Evolutionary conservation across 2,797 vertebrate genomes (phyloP), one percentile per base, ranked within the genome.

Genomic region (Forpus xanthops): DNA sequence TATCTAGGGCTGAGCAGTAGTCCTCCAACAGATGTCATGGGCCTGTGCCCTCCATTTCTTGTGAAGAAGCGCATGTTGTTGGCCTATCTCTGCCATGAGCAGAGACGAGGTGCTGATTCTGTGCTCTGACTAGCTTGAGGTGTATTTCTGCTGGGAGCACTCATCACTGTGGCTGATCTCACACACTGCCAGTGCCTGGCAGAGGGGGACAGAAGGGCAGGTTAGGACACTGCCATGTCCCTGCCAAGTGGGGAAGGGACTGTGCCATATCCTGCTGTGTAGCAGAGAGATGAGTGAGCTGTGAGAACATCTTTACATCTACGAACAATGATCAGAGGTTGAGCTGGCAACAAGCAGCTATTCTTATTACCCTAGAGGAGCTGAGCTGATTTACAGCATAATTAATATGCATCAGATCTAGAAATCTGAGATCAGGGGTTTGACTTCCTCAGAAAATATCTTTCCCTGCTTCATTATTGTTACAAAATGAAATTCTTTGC

Each of bases 331-430:
- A 75, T 78, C 74, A 91, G 91, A 85, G 62, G 77, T 74, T 93
- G 95, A 92, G 90, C 85, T 94, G 83, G 89, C 95, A 90, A 72
- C 58, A 42, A 78, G 77, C 58, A 90, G 78, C 73, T 76, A 74
- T 90, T 91, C 84, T 92, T 53, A 56, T 68, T 84, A 67, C 78
- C 89, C 50, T 4, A 6, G 72, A 93, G 81, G 88, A 96, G 95
- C 75, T 84, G 87, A 94, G 78, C 86, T 84, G 86, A 89, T 95
- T 89, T 96, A 79, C 92, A 81, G 74, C 2, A 5, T 94, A 90
- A 93, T 96, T 95, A 94, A 86, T 85, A 91, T 93, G 89, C 88
- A 93, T 93, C 88, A 66, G 73, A 61, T 94, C 83, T 91, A 49
- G 47, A 84, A 94, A 94, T 78, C 81, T 91, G 66, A 78, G 64